Percentiles rank a stretch among this genome's conserved stretches.
Conservation (phyloP, 1,140 invertebrate genomes). For the Drosophila kepulauana region DNA sequence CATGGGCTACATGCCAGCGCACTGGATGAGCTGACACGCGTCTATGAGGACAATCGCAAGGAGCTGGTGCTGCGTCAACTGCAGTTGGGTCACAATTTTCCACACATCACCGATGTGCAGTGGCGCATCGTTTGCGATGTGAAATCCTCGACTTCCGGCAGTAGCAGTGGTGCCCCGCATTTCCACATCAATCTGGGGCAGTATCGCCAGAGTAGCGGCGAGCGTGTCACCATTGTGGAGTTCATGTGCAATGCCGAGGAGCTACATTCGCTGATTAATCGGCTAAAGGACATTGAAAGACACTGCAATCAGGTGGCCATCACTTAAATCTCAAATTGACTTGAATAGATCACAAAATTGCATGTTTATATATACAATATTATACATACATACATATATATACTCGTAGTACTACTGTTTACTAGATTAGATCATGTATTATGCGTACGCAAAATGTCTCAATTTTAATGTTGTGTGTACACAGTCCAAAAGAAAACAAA, state of each 20-base stretch:
- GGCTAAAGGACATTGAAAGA: conserved; percentile 80
- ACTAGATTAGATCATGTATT: conserved; percentile 18
- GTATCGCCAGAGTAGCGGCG: conserved; percentile 69
- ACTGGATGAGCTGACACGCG: conserved; percentile 67
- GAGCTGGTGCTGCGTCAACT: conserved; percentile 70
- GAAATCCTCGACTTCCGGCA: conserved; percentile 74
- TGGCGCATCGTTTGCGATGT: conserved; percentile 81
- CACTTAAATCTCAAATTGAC: conserved; percentile 32
- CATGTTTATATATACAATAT: conserved; percentile 27
- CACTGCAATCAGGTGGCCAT: conserved; percentile 73
- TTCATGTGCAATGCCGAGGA: conserved; percentile 83
- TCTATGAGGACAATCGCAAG: conserved; percentile 75
- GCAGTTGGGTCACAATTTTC: conserved; percentile 71
- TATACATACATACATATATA: conserved; percentile 32
- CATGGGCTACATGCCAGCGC: conserved; percentile 44
- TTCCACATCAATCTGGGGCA: conserved; percentile 76
- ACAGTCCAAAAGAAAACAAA: conserved; percentile 23
- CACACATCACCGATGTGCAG: conserved; percentile 80
- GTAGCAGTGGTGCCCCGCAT: conserved; percentile 66
- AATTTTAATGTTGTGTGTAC: conserved; percentile 21
- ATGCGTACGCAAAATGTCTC: conserved; percentile 9
- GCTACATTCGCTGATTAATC: conserved; percentile 78
- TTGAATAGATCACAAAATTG: conserved; percentile 12
- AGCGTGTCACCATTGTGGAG: conserved; percentile 70
- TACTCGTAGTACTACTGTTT: conserved; percentile 3